Percentiles rank a stretch among this genome's conserved stretches.
Evolutionary conservation across 2,797 vertebrate species (phyloP).

Genomic region (Melanotaenia pygmaea): DNA sequence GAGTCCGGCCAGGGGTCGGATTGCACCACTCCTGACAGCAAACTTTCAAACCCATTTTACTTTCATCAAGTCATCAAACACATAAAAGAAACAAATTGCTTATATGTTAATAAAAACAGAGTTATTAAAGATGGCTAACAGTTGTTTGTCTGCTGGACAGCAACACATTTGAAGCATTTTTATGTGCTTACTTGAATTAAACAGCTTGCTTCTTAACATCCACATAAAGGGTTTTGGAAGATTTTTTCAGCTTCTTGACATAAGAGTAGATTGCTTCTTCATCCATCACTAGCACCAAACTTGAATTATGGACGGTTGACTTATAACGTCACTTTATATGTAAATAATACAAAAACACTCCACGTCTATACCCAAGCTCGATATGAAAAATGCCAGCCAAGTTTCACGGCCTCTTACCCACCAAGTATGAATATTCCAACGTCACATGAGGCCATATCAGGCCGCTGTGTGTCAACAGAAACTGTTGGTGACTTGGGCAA

Average conservation of each 20-base stretch:
- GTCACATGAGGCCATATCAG: constrained; percentile 6
- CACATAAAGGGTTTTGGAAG: background rate
- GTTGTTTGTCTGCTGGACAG: background rate
- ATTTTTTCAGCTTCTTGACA: background rate
- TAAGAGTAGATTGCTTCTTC: background rate
- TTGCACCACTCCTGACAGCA: constrained; percentile 40
- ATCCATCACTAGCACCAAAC: background rate
- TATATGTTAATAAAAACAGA: background rate
- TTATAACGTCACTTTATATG: background rate
- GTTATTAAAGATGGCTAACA: background rate
- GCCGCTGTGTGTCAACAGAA: constrained; percentile 45
- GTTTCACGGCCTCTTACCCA: background rate
- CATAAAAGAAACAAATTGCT: background rate
- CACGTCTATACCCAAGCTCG: background rate
- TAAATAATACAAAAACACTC: background rate
- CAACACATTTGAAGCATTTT: background rate
- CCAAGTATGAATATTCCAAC: constrained; percentile 25
- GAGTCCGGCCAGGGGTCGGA: constrained; percentile 43
- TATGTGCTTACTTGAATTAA: background rate
- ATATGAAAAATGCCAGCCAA: background rate
- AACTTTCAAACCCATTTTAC: constrained; percentile 37
- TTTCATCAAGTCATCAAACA: constrained; percentile 5
- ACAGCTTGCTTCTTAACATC: background rate
- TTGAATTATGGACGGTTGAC: background rate
- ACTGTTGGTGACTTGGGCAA: constrained; percentile 13